Percentiles rank a stretch among this genome's conserved stretches.
These are phyloP conservation scores for Plebejus argus DNA, from an alignment of 2,888 invertebrate species.

Conservation along the genomic window DNA sequence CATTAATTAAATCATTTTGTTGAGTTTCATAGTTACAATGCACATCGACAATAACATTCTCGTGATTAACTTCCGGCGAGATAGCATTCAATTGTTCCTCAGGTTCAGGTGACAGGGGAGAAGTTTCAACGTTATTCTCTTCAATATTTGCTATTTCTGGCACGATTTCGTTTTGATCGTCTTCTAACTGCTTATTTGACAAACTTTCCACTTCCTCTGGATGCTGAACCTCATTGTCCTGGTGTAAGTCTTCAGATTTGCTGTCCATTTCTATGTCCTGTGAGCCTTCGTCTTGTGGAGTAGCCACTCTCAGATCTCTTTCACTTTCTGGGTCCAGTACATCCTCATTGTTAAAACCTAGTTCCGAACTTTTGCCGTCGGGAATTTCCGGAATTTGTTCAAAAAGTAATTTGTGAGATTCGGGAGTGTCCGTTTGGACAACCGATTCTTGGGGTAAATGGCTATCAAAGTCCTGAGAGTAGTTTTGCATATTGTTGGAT, in stretches of 20 bases:
- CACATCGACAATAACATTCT: constrained; percentile 50
- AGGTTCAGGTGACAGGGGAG: constrained; percentile 36
- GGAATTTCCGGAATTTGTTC: constrained; percentile 78
- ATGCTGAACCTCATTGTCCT: constrained; percentile 1
- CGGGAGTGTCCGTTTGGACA: constrained; percentile 71
- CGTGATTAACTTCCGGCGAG: constrained; percentile 40
- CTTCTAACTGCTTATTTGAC: constrained; percentile 43
- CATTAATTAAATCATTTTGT: constrained; percentile 34
- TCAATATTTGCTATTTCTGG: constrained; percentile 34
- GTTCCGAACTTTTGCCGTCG: constrained; percentile 73
- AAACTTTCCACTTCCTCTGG: constrained; percentile 22
- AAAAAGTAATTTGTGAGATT: constrained; percentile 75
- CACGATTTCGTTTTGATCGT: constrained; percentile 19
- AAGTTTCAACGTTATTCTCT: constrained; percentile 35
- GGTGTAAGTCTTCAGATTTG: constrained; percentile 53
- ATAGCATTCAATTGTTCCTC: constrained; percentile 32
- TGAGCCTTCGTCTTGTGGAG: constrained; percentile 64
- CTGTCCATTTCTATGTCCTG: constrained; percentile 66
- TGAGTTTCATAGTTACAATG: constrained; percentile 47
- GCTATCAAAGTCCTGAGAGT: constrained; percentile 63
- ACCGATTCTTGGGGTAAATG: constrained; percentile 59
- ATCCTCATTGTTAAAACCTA: constrained; percentile 70
- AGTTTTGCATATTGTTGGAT: constrained; percentile 57
- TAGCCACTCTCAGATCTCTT: constrained; percentile 55
- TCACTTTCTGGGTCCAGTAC: constrained; percentile 64